A percentile compares a stretch with the other conserved stretches of the same genome.
Evolutionary conservation across 2,797 vertebrate genomes (phyloP).

Genomic region (Masticophis lateralis): DNA sequence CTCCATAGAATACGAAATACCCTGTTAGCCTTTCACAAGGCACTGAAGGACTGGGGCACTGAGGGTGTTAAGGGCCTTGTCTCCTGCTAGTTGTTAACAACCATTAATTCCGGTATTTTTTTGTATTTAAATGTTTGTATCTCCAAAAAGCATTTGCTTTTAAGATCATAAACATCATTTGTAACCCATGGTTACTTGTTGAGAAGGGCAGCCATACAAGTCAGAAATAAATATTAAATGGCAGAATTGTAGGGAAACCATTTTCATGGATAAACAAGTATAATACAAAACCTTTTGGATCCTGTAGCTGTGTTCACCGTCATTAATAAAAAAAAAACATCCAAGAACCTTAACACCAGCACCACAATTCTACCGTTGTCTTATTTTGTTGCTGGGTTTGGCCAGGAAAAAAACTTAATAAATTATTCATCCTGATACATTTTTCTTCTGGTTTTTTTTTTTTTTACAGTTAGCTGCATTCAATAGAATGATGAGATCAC

Average conservation of each 20-base stretch:
- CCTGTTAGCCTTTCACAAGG: not conserved
- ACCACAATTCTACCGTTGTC: not conserved
- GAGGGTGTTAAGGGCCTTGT: not conserved
- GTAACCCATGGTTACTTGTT: not conserved
- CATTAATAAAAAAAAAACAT: not conserved
- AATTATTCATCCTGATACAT: not conserved
- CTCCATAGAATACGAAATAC: not conserved
- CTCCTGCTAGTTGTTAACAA: not conserved
- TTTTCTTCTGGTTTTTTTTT: not conserved
- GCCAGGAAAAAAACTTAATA: not conserved
- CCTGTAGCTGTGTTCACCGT: not conserved
- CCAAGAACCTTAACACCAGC: not conserved
- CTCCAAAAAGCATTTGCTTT: not conserved
- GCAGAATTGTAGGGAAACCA: not conserved
- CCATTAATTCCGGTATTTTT: not conserved
- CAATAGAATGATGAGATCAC: not conserved
- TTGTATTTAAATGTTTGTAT: not conserved
- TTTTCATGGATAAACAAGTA: not conserved
- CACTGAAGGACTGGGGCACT: not conserved
- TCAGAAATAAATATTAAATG: not conserved
- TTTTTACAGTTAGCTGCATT: not conserved
- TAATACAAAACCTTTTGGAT: not conserved
- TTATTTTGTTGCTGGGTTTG: not conserved
- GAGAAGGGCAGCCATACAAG: not conserved
- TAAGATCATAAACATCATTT: not conserved